Conservation (phyloP, 1,140 invertebrate genomes). For the Trichonephila inaurata region DNA sequence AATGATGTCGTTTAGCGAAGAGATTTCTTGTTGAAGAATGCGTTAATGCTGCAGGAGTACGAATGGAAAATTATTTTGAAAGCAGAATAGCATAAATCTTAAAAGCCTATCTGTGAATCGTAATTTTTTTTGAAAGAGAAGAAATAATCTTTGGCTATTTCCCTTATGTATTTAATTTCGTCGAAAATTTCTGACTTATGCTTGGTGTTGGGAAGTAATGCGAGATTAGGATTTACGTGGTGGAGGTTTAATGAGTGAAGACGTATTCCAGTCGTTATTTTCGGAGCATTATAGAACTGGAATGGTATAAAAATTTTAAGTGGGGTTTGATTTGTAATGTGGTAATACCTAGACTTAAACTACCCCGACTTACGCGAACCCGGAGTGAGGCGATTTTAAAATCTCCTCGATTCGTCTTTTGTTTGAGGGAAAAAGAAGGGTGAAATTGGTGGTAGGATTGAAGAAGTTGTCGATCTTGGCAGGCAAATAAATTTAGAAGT, state of each 20-base stretch:
- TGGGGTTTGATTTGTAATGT: too few species aligned
- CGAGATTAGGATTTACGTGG: not conserved
- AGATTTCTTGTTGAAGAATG: constrained; percentile 68
- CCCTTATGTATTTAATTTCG: not conserved
- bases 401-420: too few species aligned
- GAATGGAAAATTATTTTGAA: constrained; percentile 70
- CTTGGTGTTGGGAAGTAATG: not conserved
- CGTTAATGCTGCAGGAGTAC: constrained; percentile 47
- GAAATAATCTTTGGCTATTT: constrained; percentile 27
- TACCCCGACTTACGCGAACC: too few species aligned
- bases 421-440: too few species aligned
- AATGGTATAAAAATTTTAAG: not conserved
- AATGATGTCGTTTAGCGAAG: constrained; percentile 71
- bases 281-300: not conserved
- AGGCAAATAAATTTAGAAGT: too few species aligned
- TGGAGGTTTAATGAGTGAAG: not conserved
- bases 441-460: too few species aligned
- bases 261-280: not conserved
- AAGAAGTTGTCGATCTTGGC: too few species aligned
- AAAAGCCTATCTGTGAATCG: constrained; percentile 38
- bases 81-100: constrained; percentile 60
- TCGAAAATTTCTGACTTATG: not conserved
- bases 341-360: too few species aligned
- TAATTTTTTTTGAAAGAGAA: not conserved
- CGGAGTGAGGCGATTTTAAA: too few species aligned